Percentiles rank a stretch among this genome's conserved stretches.
These are phyloP conservation scores for Trichechus manatus DNA, from an alignment of 2,113 vertebrate genomes.

Conservation along the genomic window DNA sequence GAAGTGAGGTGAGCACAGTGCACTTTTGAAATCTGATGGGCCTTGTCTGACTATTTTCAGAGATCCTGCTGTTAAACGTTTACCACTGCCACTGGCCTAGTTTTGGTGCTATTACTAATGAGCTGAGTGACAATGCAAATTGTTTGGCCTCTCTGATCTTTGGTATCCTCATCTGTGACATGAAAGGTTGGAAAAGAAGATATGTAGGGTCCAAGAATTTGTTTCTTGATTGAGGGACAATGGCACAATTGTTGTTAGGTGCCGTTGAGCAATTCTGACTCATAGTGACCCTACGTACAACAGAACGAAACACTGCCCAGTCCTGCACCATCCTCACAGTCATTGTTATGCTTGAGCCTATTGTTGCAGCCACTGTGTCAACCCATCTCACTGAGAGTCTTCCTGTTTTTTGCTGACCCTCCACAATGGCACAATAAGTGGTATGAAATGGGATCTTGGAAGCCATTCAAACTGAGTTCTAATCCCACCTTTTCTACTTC, in stretches of 20 bases:
- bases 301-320: not conserved
- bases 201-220: not conserved
- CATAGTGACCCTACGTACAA: no score
- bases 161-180: not conserved
- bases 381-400: not conserved
- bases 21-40: not conserved
- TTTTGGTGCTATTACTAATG: not conserved
- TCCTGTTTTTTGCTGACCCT: not conserved
- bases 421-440: no score
- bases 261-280: no score
- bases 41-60: not conserved
- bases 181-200: not conserved
- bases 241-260: no score
- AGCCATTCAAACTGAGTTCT: not conserved
- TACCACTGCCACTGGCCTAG: not conserved
- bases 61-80: not conserved
- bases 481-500: not conserved
- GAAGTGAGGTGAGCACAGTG: not conserved
- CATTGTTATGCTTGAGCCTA: not conserved
- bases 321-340: not conserved
- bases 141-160: not conserved
- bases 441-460: not conserved
- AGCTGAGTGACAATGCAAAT: not conserved
- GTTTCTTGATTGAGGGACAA: not conserved
- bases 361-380: not conserved